These are phyloP conservation scores for Peromyscus attwateri DNA, from an alignment of 2,797 vertebrate species.

Conservation along the genomic window DNA sequence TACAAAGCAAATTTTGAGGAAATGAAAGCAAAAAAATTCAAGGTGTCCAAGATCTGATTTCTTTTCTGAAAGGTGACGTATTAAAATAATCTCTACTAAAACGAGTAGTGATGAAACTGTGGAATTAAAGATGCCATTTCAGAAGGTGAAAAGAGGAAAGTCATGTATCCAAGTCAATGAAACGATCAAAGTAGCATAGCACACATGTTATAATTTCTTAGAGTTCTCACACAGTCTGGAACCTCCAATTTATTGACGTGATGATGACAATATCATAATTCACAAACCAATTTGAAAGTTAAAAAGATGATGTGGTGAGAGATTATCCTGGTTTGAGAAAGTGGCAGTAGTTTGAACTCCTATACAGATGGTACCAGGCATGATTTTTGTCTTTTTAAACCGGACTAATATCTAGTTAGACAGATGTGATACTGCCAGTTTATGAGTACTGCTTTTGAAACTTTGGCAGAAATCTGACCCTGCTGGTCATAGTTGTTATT, in stretches of 20 bases:
- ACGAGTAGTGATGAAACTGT: constrained; percentile 63
- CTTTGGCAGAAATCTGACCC: neutral
- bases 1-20: constrained; percentile 69
- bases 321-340: neutral
- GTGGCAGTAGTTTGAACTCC: neutral
- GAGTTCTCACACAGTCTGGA: neutral
- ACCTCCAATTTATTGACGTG: constrained; percentile 35
- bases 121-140: constrained; percentile 35
- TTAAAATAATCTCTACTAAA: constrained; percentile 80
- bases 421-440: neutral
- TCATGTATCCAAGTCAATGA: constrained; percentile 8
- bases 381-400: neutral
- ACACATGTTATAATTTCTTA: neutral
- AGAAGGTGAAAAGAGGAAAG: constrained; percentile 65
- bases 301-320: neutral
- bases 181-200: neutral
- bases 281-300: neutral
- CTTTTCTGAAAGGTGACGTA: constrained; percentile 71
- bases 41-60: constrained; percentile 33
- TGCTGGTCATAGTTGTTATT: neutral
- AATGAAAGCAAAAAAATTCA: constrained; percentile 55
- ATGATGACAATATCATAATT: neutral
- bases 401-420: neutral
- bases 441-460: neutral
- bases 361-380: neutral